phyloP scores from a whole-genome alignment of 2,888 invertebrate species.

The Diarsia rubi region DNA sequence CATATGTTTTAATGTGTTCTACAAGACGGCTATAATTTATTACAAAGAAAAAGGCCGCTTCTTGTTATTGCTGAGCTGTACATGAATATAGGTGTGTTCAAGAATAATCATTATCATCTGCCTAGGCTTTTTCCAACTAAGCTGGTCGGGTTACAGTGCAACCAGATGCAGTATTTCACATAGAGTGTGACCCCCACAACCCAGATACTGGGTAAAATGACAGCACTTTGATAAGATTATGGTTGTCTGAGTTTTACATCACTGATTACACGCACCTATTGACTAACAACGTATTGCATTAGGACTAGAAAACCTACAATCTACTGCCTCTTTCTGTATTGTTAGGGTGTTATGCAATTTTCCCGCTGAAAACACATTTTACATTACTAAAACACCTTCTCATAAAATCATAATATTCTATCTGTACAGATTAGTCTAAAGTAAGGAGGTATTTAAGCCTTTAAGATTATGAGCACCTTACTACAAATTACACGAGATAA shows the following conservation, averaged over 20 bases:
- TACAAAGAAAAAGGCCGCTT: neutral
- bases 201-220: neutral
- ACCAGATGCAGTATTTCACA: neutral
- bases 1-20: constrained; percentile 6
- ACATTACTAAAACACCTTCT: neutral
- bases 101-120: neutral
- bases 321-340: neutral
- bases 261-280: neutral
- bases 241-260: neutral
- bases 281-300: too few species aligned
- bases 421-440: constrained; percentile 8
- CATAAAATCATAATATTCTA: constrained; percentile 19
- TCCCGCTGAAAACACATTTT: too few species aligned
- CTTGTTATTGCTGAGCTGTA: neutral
- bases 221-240: neutral
- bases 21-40: neutral
- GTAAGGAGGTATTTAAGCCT: constrained; percentile 27
- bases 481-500: constrained; percentile 31
- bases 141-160: neutral
- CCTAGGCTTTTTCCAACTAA: neutral
- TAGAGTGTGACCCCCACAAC: neutral
- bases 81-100: neutral
- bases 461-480: constrained; percentile 32
- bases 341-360: neutral
- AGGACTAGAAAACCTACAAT: too few species aligned